Evolutionary conservation across 2,797 vertebrate genomes (phyloP).

Genomic region (Todus mexicanus): DNA sequence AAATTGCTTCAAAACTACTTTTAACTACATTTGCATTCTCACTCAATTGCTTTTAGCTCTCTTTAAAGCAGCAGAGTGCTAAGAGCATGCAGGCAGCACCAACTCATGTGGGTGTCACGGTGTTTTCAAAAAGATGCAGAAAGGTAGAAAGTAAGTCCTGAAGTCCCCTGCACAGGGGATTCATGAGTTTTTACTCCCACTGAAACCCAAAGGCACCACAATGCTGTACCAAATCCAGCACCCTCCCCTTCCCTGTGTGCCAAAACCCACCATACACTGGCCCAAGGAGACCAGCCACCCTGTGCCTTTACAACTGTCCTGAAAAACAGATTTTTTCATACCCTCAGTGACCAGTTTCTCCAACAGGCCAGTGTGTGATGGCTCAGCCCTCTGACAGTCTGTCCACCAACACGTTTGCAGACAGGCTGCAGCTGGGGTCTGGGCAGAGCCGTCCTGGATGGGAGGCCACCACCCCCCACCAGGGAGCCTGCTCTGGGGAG

Average conservation of each 20-base stretch:
- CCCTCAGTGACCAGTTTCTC: background rate
- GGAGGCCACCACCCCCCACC: background rate
- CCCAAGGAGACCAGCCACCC: background rate
- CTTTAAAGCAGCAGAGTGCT: background rate
- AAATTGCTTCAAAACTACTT: background rate
- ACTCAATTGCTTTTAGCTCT: background rate
- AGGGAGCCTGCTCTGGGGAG: background rate
- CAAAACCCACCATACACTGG: fast-evolving
- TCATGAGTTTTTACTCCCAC: background rate
- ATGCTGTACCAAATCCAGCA: background rate
- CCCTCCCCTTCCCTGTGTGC: background rate
- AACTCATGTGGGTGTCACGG: fast-evolving
- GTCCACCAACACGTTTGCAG: background rate
- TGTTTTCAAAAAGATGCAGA: background rate
- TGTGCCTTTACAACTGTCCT: background rate
- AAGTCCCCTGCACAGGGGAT: background rate
- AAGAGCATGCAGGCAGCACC: fast-evolving
- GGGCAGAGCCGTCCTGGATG: background rate
- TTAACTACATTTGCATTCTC: background rate
- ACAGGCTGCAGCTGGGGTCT: constrained; percentile 44
- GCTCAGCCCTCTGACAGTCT: constrained; percentile 24
- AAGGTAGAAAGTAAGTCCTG: background rate
- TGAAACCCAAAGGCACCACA: background rate
- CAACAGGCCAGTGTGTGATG: background rate
- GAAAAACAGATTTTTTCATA: background rate